These are phyloP conservation scores for Bombycilla garrulus DNA, from an alignment of 2,113 vertebrate genomes.

Conservation along the genomic window DNA sequence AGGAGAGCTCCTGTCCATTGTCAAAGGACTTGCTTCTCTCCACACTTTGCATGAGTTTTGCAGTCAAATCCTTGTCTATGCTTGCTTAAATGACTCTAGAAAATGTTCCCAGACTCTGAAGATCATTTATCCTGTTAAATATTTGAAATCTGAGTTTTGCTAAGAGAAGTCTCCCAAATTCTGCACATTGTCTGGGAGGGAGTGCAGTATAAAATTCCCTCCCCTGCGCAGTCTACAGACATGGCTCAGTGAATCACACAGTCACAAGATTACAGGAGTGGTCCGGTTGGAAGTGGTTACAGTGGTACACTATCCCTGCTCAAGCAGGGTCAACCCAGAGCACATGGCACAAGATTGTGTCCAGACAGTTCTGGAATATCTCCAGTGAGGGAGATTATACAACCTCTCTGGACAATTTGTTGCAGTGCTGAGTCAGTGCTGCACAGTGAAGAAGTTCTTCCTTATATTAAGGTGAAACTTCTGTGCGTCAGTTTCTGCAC, in stretches of 20 bases:
- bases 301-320: neutral
- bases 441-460: neutral
- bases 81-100: neutral
- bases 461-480: neutral
- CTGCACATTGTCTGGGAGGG: neutral
- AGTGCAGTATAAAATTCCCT: neutral
- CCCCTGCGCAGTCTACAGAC: neutral
- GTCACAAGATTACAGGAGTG: too few relatives aligned
- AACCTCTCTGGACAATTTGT: neutral
- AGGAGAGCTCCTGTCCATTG: neutral
- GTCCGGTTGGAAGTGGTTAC: neutral
- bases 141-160: neutral
- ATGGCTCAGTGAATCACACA: neutral
- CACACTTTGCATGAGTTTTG: fast-evolving
- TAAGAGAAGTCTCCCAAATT: neutral
- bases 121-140: neutral
- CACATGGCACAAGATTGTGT: too few relatives aligned
- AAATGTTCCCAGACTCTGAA: neutral
- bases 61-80: neutral
- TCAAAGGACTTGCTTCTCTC: neutral
- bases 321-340: neutral
- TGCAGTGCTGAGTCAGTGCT: fast-evolving
- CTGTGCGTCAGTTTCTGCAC: neutral
- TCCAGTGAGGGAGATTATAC: too few relatives aligned
- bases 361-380: neutral